Evolutionary conservation across 2,113 vertebrate genomes (phyloP).

Genomic region (Myrmecobius fasciatus): DNA sequence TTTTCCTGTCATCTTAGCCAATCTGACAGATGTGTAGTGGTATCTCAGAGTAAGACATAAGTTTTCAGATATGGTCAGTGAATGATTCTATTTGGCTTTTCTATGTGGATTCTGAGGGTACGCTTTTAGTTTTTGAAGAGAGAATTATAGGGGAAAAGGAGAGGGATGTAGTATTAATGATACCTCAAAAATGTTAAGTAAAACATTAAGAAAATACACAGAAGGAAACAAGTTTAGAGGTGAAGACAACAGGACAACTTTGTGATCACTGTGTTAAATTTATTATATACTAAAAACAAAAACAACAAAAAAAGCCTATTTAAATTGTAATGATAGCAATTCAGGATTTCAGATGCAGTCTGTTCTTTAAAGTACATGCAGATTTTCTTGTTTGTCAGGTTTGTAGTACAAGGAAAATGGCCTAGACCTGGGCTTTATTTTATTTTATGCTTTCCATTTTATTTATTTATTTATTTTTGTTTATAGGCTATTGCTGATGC

Average conservation of each 20-base stretch:
- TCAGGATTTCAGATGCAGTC: not conserved
- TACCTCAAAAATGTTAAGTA: not conserved
- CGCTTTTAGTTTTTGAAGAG: not conserved
- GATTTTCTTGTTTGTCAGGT: not conserved
- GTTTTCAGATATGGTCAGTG: too few species aligned
- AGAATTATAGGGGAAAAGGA: not conserved
- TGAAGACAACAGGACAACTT: not conserved
- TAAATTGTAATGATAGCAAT: not conserved
- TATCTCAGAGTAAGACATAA: too few species aligned
- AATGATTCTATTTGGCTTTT: not conserved
- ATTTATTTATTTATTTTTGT: not conserved
- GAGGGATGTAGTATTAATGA: not conserved
- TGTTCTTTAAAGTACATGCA: not conserved
- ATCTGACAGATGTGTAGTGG: too few species aligned
- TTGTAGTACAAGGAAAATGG: not conserved
- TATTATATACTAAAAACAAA: not conserved
- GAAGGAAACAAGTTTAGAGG: not conserved
- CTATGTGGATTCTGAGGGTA: not conserved
- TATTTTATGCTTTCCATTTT: too few species aligned
- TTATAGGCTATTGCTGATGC: not conserved
- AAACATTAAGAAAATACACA: not conserved
- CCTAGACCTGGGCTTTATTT: not conserved
- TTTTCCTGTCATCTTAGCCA: too few species aligned
- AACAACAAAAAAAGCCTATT: not conserved
- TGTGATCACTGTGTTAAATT: not conserved